These are phyloP conservation scores for Carassius gibelio DNA, from an alignment of 2,113 vertebrate genomes.

Conservation along the genomic window DNA sequence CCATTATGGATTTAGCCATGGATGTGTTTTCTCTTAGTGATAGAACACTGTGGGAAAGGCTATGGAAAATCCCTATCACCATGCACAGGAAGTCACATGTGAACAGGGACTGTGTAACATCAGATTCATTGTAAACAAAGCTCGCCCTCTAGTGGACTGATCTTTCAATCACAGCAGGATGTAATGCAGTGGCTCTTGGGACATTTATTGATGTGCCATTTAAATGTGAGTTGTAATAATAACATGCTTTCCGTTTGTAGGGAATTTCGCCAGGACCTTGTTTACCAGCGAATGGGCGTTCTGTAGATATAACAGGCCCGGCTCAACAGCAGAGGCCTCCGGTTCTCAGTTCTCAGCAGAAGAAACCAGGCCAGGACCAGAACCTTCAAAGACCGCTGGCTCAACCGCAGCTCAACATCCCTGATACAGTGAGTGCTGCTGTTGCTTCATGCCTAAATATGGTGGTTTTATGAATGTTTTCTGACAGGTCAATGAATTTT, in stretches of 20 bases:
- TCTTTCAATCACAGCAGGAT: slow-evolving; percentile 4
- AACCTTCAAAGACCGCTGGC: slow-evolving; percentile 82
- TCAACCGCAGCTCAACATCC: slow-evolving; percentile 82
- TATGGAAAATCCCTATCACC: slow-evolving; percentile 26
- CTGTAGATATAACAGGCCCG: slow-evolving; percentile 66
- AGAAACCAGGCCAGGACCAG: slow-evolving; percentile 73
- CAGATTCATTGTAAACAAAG: slow-evolving; percentile 23
- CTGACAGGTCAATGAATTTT: background rate
- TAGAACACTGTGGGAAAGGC: slow-evolving; percentile 21
- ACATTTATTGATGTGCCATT: background rate
- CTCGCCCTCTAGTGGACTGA: slow-evolving; percentile 49
- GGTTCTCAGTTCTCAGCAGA: slow-evolving; percentile 78
- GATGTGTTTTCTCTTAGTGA: slow-evolving; percentile 29
- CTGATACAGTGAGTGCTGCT: slow-evolving; percentile 75
- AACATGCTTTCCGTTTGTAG: slow-evolving; percentile 50
- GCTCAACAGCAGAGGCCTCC: slow-evolving; percentile 73
- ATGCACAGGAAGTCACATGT: background rate
- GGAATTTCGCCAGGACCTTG: slow-evolving; percentile 64
- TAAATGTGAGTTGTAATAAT: background rate
- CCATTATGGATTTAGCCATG: slow-evolving; percentile 19
- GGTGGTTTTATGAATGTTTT: background rate
- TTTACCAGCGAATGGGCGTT: slow-evolving; percentile 62
- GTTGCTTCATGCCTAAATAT: background rate
- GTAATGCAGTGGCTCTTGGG: background rate
- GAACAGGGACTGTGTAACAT: background rate